Percentiles rank a stretch among this genome's conserved stretches.
Evolutionary conservation across 2,888 invertebrate genomes (phyloP).

Genomic region (Lydus trimaculatus): DNA sequence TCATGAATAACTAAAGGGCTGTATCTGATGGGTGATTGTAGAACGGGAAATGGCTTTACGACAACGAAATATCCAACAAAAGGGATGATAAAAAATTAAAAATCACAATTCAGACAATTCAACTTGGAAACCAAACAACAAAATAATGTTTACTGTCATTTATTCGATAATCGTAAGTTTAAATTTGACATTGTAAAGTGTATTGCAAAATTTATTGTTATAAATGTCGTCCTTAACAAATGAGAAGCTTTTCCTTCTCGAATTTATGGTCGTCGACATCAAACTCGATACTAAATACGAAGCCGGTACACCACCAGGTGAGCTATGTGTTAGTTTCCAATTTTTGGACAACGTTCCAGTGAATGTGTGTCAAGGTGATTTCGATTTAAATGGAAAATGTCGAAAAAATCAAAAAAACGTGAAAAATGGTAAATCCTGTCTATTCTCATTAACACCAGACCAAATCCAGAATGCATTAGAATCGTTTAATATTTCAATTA

Average conservation of each 20-base stretch:
- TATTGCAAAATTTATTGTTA: constrained; percentile 31
- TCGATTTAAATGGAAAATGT: constrained; percentile 40
- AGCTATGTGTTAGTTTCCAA: constrained; percentile 71
- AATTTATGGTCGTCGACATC: constrained; percentile 69
- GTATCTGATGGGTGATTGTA: background rate
- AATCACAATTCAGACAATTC: background rate
- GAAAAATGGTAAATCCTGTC: constrained; percentile 72
- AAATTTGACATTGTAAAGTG: constrained; percentile 5
- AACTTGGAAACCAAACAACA: background rate
- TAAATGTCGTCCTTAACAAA: constrained; percentile 61
- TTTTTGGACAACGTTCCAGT: constrained; percentile 67
- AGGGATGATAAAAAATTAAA: background rate
- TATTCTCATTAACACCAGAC: constrained; percentile 68
- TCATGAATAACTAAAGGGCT: background rate
- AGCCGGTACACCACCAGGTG: constrained; percentile 54
- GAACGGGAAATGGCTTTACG: background rate
- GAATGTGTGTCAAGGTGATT: constrained; percentile 70
- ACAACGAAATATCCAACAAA: background rate
- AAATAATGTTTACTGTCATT: background rate
- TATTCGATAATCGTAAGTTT: background rate
- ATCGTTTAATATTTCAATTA: constrained; percentile 66
- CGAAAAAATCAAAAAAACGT: constrained; percentile 57
- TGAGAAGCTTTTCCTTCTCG: constrained; percentile 69
- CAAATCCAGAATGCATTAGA: constrained; percentile 64
- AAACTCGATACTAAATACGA: constrained; percentile 48